Evolutionary conservation across 2,113 vertebrate genomes (phyloP), one percentile per base, ranked within the genome.

Genomic region (Phaethon lepturus): DNA sequence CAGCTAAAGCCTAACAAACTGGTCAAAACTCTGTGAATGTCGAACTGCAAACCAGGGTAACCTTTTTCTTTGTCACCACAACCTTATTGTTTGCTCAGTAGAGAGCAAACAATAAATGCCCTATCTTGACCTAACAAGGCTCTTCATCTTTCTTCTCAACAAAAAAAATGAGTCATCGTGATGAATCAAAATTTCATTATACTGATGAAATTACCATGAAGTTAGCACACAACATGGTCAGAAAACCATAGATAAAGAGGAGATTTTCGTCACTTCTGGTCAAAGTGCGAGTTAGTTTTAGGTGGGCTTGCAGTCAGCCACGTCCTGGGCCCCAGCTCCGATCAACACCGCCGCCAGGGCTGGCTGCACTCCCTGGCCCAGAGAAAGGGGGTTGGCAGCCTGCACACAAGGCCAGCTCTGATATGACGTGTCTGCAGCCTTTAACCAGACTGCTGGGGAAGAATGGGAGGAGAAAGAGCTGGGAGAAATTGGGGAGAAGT

Each of bases 311-410:
- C 35, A 38, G 33, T 12, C 1, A 7, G 17, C 9, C 2, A 2
- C 42, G 29, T 35, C 28, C 33, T 53, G 23, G 45, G 15, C 18
- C 22, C 16, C 45, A 49, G 9, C 7, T 76, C 29, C 16, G 10
- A 26, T 14, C 17, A 53, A 7, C 24, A 47, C 9, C 1, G 1
- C 17, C 0, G 1, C 33, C 3, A 4, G 15, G 11, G 5, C 9
- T 0, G 1, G 7, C 29, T 66, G 55, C 7, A 8, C 4, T 5
- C 40, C 24, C 19, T 55, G 12, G 2, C 4, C 17, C 26, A 6
- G 11, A n/a, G 38, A 52, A 80, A 52, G 16, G 20, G 6, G 4
- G 52, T 33, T 96, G 16, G 10, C 42, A 80, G 42, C 38, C 31
- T 56, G 33, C 6, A 29, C 7, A 9, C 2, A 10, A 64, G 35